These are phyloP conservation scores for Amorpha juglandis DNA, from an alignment of 2,888 invertebrate species.

Conservation along the genomic window DNA sequence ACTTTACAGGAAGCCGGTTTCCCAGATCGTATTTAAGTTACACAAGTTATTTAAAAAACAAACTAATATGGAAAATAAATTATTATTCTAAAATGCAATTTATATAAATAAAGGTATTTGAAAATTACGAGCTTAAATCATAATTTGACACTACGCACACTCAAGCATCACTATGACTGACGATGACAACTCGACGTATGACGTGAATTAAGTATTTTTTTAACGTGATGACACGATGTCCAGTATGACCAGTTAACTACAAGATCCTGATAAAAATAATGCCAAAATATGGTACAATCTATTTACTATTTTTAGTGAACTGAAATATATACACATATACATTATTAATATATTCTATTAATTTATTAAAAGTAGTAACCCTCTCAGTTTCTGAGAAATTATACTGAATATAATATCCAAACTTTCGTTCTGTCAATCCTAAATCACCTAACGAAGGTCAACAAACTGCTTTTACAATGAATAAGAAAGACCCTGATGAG, in stretches of 20 bases:
- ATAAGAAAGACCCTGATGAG: too few relatives aligned
- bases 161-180: slow-evolving; percentile 37
- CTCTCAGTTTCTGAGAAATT: too few relatives aligned
- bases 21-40: neutral
- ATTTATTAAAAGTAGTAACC: too few relatives aligned
- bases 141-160: slow-evolving; percentile 38
- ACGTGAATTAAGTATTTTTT: slow-evolving; percentile 42
- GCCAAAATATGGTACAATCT: too few relatives aligned
- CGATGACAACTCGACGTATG: slow-evolving; percentile 47
- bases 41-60: slow-evolving; percentile 29
- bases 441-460: too few relatives aligned
- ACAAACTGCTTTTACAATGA: too few relatives aligned
- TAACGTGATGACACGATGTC: slow-evolving; percentile 29
- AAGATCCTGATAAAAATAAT: too few relatives aligned
- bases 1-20: slow-evolving; percentile 6
- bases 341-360: too few relatives aligned
- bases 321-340: too few relatives aligned
- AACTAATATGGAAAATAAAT: slow-evolving; percentile 34
- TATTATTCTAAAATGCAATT: slow-evolving; percentile 34
- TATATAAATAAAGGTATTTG: slow-evolving; percentile 25
- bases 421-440: too few relatives aligned
- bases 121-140: slow-evolving; percentile 39
- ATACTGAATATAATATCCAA: too few relatives aligned
- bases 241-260: slow-evolving; percentile 18
- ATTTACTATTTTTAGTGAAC: too few relatives aligned